These are phyloP conservation scores for Tinamus major DNA, from an alignment of 2,797 vertebrate species.

Conservation along the genomic window DNA sequence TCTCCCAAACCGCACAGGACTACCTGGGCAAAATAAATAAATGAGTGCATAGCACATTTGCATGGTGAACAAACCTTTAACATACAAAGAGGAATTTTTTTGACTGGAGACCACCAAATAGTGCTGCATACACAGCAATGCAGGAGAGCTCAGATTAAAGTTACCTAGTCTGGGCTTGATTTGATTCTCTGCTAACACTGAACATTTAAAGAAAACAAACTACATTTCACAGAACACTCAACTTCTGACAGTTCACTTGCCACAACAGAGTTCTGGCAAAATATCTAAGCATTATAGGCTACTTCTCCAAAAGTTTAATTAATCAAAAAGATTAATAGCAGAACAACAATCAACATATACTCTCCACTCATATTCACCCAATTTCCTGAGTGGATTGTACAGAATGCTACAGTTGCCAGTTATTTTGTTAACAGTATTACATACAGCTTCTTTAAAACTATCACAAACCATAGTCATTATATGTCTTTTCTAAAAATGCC, in stretches of 20 bases:
- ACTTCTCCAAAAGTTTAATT: conserved; percentile 14
- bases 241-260: background rate
- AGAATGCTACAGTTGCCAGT: background rate
- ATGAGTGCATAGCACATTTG: background rate
- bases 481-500: background rate
- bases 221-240: conserved; percentile 4
- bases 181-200: background rate
- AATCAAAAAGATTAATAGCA: background rate
- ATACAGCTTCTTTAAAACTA: background rate
- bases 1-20: background rate
- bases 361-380: background rate
- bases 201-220: background rate
- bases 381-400: background rate
- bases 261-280: background rate
- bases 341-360: background rate
- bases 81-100: background rate
- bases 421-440: background rate
- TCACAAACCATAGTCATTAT: background rate
- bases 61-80: background rate
- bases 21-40: background rate
- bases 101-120: background rate
- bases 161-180: background rate
- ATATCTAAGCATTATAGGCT: background rate
- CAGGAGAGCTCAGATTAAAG: background rate
- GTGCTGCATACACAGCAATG: background rate